A percentile compares a stretch with the other conserved stretches of the same genome.
Conservation (phyloP, 2,113 vertebrate genomes). For the Alouatta palliata region DNA sequence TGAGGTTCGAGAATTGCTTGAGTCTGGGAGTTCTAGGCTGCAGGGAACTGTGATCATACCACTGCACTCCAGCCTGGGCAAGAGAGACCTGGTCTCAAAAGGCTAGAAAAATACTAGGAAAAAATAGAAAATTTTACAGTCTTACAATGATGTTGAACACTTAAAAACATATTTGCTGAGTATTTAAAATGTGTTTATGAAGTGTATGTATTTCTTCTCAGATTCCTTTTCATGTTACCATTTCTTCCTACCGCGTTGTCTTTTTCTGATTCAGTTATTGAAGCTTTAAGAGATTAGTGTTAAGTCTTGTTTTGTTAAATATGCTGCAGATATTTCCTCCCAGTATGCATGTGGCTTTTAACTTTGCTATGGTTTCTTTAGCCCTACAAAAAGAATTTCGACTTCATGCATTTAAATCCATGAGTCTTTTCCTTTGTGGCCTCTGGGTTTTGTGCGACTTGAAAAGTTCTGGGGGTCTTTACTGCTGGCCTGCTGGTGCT, state of each 20-base stretch:
- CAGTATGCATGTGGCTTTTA: not conserved
- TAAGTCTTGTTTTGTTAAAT: not conserved
- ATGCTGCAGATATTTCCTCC: not conserved
- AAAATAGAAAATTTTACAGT: not conserved
- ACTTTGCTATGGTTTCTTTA: not conserved
- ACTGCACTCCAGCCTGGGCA: not conserved
- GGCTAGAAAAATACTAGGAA: not conserved
- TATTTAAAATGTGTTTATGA: not conserved
- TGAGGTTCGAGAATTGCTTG: not conserved
- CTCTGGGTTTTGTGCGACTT: conserved; percentile 28
- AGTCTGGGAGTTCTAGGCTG: not conserved
- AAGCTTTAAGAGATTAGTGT: not conserved
- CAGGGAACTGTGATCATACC: too few relatives aligned
- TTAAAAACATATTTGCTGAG: not conserved
- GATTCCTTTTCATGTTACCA: not conserved
- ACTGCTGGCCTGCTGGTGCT: not conserved
- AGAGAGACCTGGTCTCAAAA: not conserved
- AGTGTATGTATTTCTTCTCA: not conserved
- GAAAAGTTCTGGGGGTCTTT: not conserved
- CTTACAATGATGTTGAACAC: not conserved
- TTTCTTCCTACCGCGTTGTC: not conserved
- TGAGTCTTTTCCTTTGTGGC: not conserved
- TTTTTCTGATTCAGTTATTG: not conserved
- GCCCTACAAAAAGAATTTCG: not conserved
- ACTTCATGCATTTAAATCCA: not conserved